Base-by-base conservation (phyloP, 2,888 invertebrate genomes). In the Dinocampus coccinellae region DNA sequence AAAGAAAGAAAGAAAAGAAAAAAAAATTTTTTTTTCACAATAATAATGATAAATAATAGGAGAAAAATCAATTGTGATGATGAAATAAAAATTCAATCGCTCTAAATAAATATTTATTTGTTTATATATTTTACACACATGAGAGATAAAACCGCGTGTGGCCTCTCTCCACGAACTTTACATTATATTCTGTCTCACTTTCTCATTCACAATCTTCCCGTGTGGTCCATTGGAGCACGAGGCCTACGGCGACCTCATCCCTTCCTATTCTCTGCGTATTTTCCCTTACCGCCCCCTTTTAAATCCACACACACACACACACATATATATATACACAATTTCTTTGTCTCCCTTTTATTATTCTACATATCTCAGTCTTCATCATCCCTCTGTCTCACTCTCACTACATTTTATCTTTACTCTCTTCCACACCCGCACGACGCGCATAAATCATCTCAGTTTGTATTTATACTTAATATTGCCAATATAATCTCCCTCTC, bases 161-260 rank as follows among this genome's bases (percentile, higher is more conserved):
- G 72, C 57, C 72, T 64, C 72, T 64, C 66, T 69, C 69, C 72
- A 72, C 72, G 63, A 67, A 62, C 67, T 61, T 29, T 16, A 57
- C 26, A 34, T 63, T 58, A 63, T 36, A 67, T 33, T 69, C 29
- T 52, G 47, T 69, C 47, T 3, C 58, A 24, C 52, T 66, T 53
- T 70, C 57, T 70, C 53, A 72, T 42, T 39, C 42, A 53, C 57
- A 20, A 29, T 29, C 71, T 66, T 47, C 62, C 60, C 63, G 85
- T 85, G 85, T 85, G 85, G 85, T 84, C 79, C 81, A 79, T 79
- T 78, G 72, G n/a, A 26, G 72, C 34, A 52, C 73, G 81, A 77
- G 82, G 84, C 85, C 84, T 76, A 82, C 84, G 84, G 85, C 83
- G 79, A 81, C 80, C 84, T 84, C 84, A 84, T 83, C 84, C 85